Percentiles rank a stretch among this genome's conserved stretches.
These are phyloP conservation scores for Spodoptera frugiperda DNA, from an alignment of 1,140 invertebrate genomes.

Conservation along the genomic window DNA sequence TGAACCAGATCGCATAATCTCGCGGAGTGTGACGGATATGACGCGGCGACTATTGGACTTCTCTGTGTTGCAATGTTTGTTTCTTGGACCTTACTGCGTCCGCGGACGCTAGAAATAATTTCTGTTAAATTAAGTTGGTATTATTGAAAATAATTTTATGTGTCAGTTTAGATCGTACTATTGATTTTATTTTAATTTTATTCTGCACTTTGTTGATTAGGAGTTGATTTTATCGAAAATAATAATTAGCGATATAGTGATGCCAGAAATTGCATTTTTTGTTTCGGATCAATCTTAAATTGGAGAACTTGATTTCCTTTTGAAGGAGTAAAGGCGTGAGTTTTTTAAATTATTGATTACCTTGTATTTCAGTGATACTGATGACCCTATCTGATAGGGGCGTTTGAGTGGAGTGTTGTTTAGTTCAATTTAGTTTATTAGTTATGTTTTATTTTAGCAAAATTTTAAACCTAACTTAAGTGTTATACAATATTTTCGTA, in stretches of 20 bases:
- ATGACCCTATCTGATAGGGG: slow-evolving; percentile 81
- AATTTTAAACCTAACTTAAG: slow-evolving; percentile 85
- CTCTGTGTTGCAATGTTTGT: slow-evolving; percentile 50
- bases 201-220: slow-evolving; percentile 85
- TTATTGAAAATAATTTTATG: slow-evolving; percentile 86
- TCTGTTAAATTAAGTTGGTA: slow-evolving; percentile 86
- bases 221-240: slow-evolving; percentile 83
- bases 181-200: slow-evolving; percentile 86
- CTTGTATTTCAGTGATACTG: slow-evolving; percentile 82
- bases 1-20: slow-evolving; percentile 87
- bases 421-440: slow-evolving; percentile 87
- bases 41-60: slow-evolving; percentile 54
- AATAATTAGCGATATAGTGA: slow-evolving; percentile 77
- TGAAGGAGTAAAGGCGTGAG: slow-evolving; percentile 68
- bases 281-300: slow-evolving; percentile 71
- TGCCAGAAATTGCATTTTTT: slow-evolving; percentile 85
- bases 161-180: slow-evolving; percentile 84
- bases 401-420: slow-evolving; percentile 81
- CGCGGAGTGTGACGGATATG: slow-evolving; percentile 46
- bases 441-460: slow-evolving; percentile 86
- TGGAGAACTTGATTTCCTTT: slow-evolving; percentile 67
- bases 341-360: slow-evolving; percentile 79
- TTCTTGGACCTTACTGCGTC: slow-evolving; percentile 66
- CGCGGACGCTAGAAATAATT: slow-evolving; percentile 77
- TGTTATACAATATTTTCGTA: slow-evolving; percentile 85